Conservation (phyloP, 2,113 vertebrate genomes). For the Pelodiscus sinensis region DNA sequence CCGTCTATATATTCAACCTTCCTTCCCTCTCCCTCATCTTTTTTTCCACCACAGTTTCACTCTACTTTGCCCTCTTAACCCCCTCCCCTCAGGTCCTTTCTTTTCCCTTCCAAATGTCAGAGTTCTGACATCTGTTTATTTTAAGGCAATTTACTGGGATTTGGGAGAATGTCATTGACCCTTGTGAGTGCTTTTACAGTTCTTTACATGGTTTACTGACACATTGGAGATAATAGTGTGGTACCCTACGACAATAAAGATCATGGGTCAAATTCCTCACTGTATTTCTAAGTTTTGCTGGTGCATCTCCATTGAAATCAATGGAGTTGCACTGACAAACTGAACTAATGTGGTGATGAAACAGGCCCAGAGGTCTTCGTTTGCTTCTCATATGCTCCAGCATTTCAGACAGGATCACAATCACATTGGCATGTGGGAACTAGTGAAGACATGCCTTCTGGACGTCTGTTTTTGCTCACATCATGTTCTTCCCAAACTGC, state of each 20-base stretch:
- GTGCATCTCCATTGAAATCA: not conserved
- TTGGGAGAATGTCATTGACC: not conserved
- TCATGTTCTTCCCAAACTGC: not conserved
- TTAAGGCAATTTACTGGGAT: not conserved
- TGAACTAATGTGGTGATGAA: accelerated
- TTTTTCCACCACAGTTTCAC: not conserved
- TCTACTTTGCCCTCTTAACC: not conserved
- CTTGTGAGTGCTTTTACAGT: not conserved
- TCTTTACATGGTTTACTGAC: not conserved
- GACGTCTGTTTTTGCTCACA: constrained; percentile 20
- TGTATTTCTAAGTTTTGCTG: not conserved
- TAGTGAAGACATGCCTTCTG: not conserved
- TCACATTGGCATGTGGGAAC: not conserved
- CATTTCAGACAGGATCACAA: not conserved
- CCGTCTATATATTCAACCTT: not conserved
- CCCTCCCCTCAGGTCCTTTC: not conserved
- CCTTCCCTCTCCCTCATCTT: not conserved
- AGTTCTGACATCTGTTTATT: not conserved
- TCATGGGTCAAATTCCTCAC: not conserved
- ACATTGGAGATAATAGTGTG: not conserved
- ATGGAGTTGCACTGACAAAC: not conserved
- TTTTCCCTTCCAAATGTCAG: not conserved
- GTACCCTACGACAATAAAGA: not conserved
- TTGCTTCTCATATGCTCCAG: not conserved
- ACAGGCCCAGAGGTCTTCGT: not conserved